phyloP scores from a whole-genome alignment of 35 echinoderm and acorn worm species.

The Eucidaris tribuloides region DNA sequence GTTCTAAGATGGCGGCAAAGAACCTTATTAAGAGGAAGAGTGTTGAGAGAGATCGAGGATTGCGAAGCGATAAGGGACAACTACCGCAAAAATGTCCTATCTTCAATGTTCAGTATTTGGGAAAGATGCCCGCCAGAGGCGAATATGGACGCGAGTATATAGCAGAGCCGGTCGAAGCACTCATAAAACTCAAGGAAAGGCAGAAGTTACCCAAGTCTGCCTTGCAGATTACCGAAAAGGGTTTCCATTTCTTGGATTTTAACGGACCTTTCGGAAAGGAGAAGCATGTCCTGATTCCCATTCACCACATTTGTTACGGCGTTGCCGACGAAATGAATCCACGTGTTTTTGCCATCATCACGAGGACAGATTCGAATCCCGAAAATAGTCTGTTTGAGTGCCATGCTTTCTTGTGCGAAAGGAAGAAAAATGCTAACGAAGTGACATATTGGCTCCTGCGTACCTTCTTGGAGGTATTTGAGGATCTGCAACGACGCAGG shows the following conservation, averaged over 20 bases:
- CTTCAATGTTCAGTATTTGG: conserved; percentile 88
- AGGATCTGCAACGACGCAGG: conserved; percentile 80
- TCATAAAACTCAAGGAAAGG: conserved; percentile 68
- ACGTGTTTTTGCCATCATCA: conserved; percentile 92
- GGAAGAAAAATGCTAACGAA: conserved; percentile 66
- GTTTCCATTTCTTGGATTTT: conserved; percentile 92
- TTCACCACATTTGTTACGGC: conserved; percentile 96
- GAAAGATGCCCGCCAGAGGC: conserved; percentile 87
- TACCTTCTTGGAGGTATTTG: conserved; percentile 95
- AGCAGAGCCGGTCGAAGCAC: conserved; percentile 79
- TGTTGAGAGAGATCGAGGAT: conserved; percentile 35
- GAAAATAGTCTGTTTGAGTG: conserved; percentile 91
- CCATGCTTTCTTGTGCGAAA: conserved; percentile 86
- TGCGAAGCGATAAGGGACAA: not conserved
- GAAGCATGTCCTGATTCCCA: conserved; percentile 93
- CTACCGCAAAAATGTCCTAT: conserved; percentile 59
- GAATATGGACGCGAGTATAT: conserved; percentile 95
- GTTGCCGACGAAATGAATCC: conserved; percentile 92
- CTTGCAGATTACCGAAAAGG: conserved; percentile 80
- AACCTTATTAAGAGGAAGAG: conserved; percentile 65
- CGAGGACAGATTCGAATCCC: conserved; percentile 79
- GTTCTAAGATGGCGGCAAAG: conserved; percentile 70
- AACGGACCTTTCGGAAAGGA: conserved; percentile 97
- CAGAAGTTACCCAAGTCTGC: conserved; percentile 56
- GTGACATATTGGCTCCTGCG: conserved; percentile 92